phyloP scores from a whole-genome alignment of 2,888 invertebrate genomes.

The Ferrisia virgata region DNA sequence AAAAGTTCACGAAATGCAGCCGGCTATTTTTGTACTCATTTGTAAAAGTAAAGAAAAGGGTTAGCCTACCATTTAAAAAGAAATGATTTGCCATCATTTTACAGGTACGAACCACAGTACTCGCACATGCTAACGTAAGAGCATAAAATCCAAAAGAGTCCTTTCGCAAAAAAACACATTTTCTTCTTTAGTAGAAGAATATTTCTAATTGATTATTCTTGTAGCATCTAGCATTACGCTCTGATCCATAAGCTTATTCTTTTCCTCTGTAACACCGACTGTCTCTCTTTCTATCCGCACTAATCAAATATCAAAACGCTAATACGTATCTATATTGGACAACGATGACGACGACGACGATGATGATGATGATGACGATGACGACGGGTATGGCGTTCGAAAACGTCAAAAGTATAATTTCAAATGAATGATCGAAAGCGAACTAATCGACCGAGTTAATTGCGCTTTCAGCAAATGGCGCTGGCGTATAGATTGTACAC shows the following conservation, averaged over 20 bases:
- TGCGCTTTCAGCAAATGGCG: not conserved
- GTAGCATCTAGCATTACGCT: no score
- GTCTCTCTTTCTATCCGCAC: no score
- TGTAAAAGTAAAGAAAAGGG: not conserved
- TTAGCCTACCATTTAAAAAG: not conserved
- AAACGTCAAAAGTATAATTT: constrained; percentile 4
- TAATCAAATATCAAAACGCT: no score
- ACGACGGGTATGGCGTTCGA: no score
- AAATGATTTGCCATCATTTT: not conserved
- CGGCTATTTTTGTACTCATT: not conserved
- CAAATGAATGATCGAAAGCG: not conserved
- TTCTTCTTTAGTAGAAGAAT: not conserved
- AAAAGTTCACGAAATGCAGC: not conserved
- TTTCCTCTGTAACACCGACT: no score
- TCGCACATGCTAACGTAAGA: no score
- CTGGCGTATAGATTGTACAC: not conserved
- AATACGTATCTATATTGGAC: no score
- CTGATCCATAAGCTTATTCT: no score
- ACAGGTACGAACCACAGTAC: no score
- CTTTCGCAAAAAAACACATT: not conserved
- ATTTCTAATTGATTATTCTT: not conserved
- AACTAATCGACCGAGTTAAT: not conserved
- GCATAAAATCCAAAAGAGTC: not conserved
- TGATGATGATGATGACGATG: not conserved
- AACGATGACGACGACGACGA: no score